These are phyloP conservation scores for Bactericera cockerelli DNA, from an alignment of 1,140 invertebrate genomes.

Conservation along the genomic window DNA sequence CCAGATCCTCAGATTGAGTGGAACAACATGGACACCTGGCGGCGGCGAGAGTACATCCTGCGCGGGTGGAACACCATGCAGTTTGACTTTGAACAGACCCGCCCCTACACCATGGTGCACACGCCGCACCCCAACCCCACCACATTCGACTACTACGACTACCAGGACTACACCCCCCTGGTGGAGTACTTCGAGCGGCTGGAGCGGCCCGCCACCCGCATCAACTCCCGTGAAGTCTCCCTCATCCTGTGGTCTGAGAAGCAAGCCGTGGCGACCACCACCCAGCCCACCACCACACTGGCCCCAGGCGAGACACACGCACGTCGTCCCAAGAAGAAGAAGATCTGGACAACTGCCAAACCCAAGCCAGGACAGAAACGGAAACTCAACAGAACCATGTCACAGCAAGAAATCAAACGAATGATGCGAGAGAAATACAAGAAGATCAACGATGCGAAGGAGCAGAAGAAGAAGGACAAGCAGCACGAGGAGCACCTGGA, in stretches of 20 bases:
- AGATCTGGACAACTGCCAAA: background rate
- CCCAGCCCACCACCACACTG: background rate
- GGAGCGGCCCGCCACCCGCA: background rate
- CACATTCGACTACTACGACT: slow-evolving; percentile 1
- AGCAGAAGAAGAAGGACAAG: background rate
- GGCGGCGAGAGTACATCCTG: background rate
- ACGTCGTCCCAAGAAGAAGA: background rate
- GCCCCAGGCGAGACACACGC: background rate
- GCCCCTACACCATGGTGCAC: background rate
- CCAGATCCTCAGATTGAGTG: background rate
- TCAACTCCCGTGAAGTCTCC: background rate
- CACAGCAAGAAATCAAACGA: slow-evolving; percentile 3
- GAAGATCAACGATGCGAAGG: background rate
- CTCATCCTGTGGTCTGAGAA: background rate
- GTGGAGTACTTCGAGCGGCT: background rate
- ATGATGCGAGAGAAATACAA: background rate
- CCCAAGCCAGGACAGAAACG: background rate
- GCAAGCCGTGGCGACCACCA: background rate
- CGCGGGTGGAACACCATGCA: background rate
- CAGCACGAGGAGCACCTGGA: background rate
- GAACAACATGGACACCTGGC: background rate
- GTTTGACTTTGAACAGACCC: background rate
- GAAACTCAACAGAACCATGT: background rate
- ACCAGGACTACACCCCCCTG: background rate
- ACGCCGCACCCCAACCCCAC: background rate